Percentiles rank a stretch among this genome's conserved stretches.
These are phyloP conservation scores for Liasis olivaceus DNA, from an alignment of 2,797 vertebrate genomes.

Conservation along the genomic window DNA sequence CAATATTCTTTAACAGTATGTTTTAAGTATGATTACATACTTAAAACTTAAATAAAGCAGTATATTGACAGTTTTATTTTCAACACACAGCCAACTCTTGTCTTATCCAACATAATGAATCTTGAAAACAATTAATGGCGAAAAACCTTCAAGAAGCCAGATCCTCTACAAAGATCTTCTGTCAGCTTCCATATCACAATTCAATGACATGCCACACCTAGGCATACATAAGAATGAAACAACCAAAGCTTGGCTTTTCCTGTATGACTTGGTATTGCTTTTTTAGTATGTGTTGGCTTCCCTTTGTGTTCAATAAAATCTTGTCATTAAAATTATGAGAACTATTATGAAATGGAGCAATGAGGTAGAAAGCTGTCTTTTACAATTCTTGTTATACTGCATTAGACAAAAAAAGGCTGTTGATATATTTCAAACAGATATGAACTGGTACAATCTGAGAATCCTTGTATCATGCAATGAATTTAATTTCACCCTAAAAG, in stretches of 20 bases:
- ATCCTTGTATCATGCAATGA: constrained; percentile 59
- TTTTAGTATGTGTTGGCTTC: constrained; percentile 60
- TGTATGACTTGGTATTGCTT: constrained; percentile 61
- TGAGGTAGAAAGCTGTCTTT: constrained; percentile 71
- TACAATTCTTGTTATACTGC: constrained; percentile 62
- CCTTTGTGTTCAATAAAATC: constrained; percentile 66
- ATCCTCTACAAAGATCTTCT: constrained; percentile 33
- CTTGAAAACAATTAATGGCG: constrained; percentile 13
- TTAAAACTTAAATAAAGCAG: too few relatives aligned
- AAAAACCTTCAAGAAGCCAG: constrained; percentile 31
- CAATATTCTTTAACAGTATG: too few relatives aligned
- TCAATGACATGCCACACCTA: constrained; percentile 22
- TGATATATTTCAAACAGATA: constrained; percentile 59
- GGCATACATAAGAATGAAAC: constrained; percentile 15
- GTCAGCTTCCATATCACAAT: constrained; percentile 29
- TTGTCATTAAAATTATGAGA: constrained; percentile 44
- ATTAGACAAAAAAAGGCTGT: constrained; percentile 34
- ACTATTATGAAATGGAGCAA: constrained; percentile 68
- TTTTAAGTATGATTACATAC: too few relatives aligned
- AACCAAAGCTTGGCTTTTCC: constrained; percentile 12
- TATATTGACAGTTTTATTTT: too few relatives aligned
- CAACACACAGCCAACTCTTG: neutral
- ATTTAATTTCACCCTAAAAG: constrained; percentile 74
- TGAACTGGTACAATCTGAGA: constrained; percentile 58
- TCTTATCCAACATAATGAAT: constrained; percentile 15